Percentiles rank a stretch among this genome's conserved stretches.
phyloP scores from a whole-genome alignment of 1,140 invertebrate species.

The Zaprionus africanus region DNA sequence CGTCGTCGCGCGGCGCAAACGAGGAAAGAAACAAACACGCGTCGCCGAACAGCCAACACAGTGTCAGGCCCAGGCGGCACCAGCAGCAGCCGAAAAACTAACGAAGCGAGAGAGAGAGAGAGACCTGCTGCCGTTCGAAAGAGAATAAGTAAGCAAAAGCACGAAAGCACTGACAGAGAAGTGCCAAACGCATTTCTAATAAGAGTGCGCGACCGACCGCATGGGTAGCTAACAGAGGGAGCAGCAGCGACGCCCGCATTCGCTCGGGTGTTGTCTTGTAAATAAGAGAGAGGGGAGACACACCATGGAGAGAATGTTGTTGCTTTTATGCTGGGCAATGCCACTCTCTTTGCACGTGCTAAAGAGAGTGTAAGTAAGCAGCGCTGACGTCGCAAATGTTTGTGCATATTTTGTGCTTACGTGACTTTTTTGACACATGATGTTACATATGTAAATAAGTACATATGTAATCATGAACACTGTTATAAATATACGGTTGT shows the following conservation, averaged over 20 bases:
- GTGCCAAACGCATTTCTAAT: constrained; percentile 53
- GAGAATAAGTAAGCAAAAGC: constrained; percentile 22
- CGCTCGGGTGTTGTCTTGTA: constrained; percentile 41
- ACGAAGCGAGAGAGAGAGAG: constrained; percentile 34
- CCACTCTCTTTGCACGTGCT: constrained; percentile 53
- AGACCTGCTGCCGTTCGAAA: constrained; percentile 25
- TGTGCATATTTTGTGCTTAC: constrained; percentile 53
- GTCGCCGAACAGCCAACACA: constrained; percentile 50
- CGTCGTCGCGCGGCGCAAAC: constrained; percentile 75
- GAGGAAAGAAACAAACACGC: constrained; percentile 79
- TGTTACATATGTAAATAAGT: constrained; percentile 10
- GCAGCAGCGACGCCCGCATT: constrained; percentile 35
- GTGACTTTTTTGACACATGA: constrained; percentile 49
- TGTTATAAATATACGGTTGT: neutral
- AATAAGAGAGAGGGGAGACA: constrained; percentile 8
- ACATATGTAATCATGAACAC: neutral
- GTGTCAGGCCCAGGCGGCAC: constrained; percentile 38
- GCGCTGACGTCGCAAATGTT: constrained; percentile 48
- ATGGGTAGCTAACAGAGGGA: constrained; percentile 9
- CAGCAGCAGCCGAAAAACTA: constrained; percentile 61
- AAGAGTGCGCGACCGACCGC: constrained; percentile 18
- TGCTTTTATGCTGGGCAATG: constrained; percentile 12
- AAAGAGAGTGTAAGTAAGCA: constrained; percentile 33
- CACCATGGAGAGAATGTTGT: constrained; percentile 1
- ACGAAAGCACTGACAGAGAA: constrained; percentile 16